phyloP scores from a whole-genome alignment of 2,797 vertebrate species.

The Rallus crepitans region DNA sequence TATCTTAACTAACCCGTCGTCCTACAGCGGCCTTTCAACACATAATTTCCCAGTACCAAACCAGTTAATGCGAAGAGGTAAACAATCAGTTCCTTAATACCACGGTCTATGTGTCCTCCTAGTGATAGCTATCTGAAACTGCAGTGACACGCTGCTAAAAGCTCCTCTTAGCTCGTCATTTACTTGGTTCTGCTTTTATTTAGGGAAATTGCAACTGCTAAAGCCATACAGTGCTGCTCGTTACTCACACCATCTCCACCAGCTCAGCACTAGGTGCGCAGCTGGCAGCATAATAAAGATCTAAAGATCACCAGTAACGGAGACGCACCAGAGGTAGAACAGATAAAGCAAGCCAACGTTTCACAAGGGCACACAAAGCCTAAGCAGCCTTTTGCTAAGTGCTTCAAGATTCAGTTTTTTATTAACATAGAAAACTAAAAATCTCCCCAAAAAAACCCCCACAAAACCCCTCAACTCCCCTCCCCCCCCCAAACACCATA shows the following conservation, averaged over 20 bases:
- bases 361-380: background rate
- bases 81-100: slow-evolving; percentile 36
- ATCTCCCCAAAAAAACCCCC: too few species aligned
- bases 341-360: rapidly evolving
- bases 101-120: slow-evolving; percentile 75
- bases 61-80: background rate
- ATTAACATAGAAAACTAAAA: background rate
- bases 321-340: rapidly evolving
- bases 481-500: too few species aligned
- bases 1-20: background rate
- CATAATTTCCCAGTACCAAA: background rate
- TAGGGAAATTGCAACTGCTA: background rate
- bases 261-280: background rate
- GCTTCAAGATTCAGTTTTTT: background rate
- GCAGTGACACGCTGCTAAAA: background rate
- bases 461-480: too few species aligned
- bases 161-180: background rate
- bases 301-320: background rate
- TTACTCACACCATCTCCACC: background rate
- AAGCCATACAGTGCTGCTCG: background rate
- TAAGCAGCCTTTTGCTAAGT: background rate
- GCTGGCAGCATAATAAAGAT: background rate
- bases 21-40: background rate
- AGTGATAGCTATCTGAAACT: slow-evolving; percentile 67
- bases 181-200: background rate